Base-by-base conservation (phyloP, 2,113 vertebrate species). In the Saguinus midas region DNA sequence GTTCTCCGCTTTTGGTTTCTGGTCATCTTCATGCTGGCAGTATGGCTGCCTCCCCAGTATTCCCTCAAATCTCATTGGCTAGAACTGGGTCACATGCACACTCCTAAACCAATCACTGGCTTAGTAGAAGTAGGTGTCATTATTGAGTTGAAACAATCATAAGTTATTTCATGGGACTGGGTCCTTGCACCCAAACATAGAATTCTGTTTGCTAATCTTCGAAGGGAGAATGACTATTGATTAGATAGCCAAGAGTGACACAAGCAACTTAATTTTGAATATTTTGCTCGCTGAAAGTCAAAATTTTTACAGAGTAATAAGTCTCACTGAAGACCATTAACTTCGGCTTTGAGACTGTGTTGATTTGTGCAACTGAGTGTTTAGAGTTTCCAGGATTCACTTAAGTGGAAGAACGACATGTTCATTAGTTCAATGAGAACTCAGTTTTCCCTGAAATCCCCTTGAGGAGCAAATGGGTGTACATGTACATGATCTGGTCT, bases 371-470 rank as follows among this genome's bases (percentile, higher is more conserved):
- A 89, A 78, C 68, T 48, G 88, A 76, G 32, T 57, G 32, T 83
- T 90, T n/a, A 16, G 87, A 86, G 58, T 86, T 87, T 94, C 81
- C n/a, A 91, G 64, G 87, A 86, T 93, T 64, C 72, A 61, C 20
- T 61, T 58, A 55, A 80, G 25, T 82, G 27, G 81, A 3, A 73
- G 80, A 79, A 80, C 80, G 27, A 43, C 14, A 37, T 86, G 29
- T 45, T 45, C 0, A 2, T 55, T 96, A 66, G 64, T 50, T 94
- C 29, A 55, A 1, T 45, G 43, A 8, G 5, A 79, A 64, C 17
- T 72, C 40, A 76, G 9, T 45, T 92, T 27, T 80, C 45, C 58
- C 72, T 86, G 17, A 57, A 72, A 43, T 72, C 79, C 78, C 79
- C 25, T 29, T n/a, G 35, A 87, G 75, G 85, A 86, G 66, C 50